Conservation (phyloP, 2,797 vertebrate genomes). For the Pangasius larnaudii region DNA sequence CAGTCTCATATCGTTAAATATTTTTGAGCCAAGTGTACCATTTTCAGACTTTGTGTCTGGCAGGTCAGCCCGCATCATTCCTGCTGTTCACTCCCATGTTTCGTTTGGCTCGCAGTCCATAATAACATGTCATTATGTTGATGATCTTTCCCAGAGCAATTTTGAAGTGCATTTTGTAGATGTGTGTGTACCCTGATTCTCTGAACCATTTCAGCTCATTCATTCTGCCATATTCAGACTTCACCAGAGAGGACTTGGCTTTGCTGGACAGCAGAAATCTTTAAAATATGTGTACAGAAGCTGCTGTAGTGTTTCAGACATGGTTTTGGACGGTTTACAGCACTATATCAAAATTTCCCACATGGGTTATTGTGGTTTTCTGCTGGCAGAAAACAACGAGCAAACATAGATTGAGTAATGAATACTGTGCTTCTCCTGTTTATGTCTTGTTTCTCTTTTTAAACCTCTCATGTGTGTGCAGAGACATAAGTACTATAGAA, state of each 20-base stretch:
- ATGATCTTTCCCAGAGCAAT: conserved; percentile 34
- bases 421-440: conserved; percentile 14
- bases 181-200: neutral
- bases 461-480: neutral
- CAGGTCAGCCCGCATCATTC: conserved; percentile 32
- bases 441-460: conserved; percentile 22
- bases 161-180: conserved; percentile 12
- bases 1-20: neutral
- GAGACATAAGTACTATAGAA: neutral
- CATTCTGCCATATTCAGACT: conserved; percentile 19
- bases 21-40: neutral
- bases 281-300: conserved; percentile 38
- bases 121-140: conserved; percentile 37
- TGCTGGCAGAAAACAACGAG: conserved; percentile 30
- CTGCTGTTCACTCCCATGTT: conserved; percentile 32
- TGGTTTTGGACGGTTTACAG: conserved; percentile 39
- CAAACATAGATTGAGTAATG: conserved; percentile 30
- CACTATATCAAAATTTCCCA: conserved; percentile 39
- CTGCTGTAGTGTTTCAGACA: conserved; percentile 37
- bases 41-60: conserved; percentile 19
- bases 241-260: conserved; percentile 27
- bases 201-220: conserved; percentile 11
- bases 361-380: conserved; percentile 49
- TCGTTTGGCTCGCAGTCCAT: neutral
- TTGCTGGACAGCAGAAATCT: conserved; percentile 35